These are phyloP conservation scores for Ellobius talpinus DNA, from an alignment of 2,113 vertebrate genomes.

Conservation along the genomic window DNA sequence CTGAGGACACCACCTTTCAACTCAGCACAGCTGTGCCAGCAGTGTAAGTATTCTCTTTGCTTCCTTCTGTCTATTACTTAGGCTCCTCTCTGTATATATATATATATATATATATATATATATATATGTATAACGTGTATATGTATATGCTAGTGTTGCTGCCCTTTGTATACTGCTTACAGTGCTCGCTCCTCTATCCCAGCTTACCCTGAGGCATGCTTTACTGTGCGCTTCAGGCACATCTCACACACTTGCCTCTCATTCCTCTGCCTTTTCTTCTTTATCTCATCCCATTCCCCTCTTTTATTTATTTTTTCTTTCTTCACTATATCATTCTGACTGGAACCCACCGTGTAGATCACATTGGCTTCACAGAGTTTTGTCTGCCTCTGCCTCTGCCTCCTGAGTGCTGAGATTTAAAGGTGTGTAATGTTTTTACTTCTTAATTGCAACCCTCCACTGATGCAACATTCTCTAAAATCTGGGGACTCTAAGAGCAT, in stretches of 20 bases:
- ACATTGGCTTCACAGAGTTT: neutral
- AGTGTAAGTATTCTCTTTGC: neutral
- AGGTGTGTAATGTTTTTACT: too few relatives aligned
- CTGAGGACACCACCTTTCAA: neutral
- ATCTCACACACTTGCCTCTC: neutral
- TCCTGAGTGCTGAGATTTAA: too few relatives aligned
- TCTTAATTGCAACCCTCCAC: too few relatives aligned
- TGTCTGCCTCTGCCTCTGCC: too few relatives aligned
- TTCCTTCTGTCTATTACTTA: neutral
- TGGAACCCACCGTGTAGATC: neutral
- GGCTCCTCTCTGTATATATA: neutral
- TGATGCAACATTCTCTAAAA: too few relatives aligned
- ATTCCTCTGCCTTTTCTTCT: neutral
- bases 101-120: too few relatives aligned
- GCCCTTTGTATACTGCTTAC: neutral
- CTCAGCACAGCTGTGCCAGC: neutral
- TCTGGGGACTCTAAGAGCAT: too few relatives aligned
- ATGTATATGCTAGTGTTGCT: too few relatives aligned
- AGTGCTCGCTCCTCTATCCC: neutral
- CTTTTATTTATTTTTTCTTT: neutral
- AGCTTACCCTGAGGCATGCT: neutral
- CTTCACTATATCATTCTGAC: neutral
- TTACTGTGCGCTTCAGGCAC: neutral
- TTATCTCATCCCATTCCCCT: neutral
- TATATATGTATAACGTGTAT: too few relatives aligned